These are phyloP conservation scores for Oncorhynchus gorbuscha DNA, from an alignment of 2,113 vertebrate genomes.

Conservation along the genomic window DNA sequence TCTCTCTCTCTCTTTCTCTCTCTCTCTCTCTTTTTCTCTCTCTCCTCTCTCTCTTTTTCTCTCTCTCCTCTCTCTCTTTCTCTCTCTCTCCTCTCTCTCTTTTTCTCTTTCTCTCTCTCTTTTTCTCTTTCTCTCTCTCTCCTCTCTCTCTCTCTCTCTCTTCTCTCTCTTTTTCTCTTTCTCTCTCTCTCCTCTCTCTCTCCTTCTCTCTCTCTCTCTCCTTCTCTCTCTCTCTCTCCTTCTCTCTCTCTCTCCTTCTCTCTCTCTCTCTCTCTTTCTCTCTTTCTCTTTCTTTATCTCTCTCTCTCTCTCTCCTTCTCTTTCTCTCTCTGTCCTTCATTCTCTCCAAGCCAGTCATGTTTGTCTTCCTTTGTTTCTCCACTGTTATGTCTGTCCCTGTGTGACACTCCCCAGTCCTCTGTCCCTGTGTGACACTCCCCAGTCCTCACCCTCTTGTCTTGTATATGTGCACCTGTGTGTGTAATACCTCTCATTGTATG, in stretches of 20 bases:
- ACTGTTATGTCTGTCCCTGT: background rate
- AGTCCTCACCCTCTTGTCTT: background rate
- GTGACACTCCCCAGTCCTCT: background rate
- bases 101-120: background rate
- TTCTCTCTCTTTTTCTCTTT: background rate
- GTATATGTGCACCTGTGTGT: background rate
- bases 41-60: background rate
- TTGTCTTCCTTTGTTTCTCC: constrained; percentile 24
- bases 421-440: background rate
- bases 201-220: constrained; percentile 40
- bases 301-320: background rate
- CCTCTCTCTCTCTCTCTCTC: background rate
- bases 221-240: background rate
- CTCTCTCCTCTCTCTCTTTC: background rate
- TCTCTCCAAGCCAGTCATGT: constrained; percentile 58
- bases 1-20: too few relatives aligned
- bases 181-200: background rate
- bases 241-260: background rate
- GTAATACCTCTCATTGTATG: constrained; percentile 15
- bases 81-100: too few relatives aligned
- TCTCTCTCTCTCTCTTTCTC: constrained; percentile 4
- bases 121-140: constrained; percentile 38
- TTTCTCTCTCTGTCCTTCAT: background rate
- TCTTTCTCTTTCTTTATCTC: constrained; percentile 42
- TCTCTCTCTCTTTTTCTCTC: constrained; percentile 38